Evolutionary conservation across 1,140 invertebrate genomes (phyloP), one percentile per base, ranked within the genome.

Genomic region (Drosophila eugracilis): DNA sequence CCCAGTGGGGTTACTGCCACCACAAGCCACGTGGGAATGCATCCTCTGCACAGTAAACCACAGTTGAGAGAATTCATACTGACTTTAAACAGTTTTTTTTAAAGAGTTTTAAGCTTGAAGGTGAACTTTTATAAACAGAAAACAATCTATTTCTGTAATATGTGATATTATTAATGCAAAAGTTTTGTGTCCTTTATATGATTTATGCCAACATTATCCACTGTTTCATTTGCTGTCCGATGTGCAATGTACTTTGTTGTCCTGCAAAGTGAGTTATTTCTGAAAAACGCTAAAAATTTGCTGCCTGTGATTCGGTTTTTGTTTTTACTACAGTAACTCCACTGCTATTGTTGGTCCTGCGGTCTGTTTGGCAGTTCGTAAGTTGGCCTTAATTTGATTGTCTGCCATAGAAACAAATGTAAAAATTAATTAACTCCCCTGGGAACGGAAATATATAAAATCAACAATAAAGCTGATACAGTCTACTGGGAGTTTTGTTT

Each of bases 261-360:
- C 47, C 76, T 57, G 66, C 80, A 84, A 73, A 84, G 72, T 84
- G 72, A 85, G 66, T 85, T 84, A 80, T 76, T 69, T 39, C 57
- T 55, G 66, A 37, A 70, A 85, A 85, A 63, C 66, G 72, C 79
- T 75, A 60, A 72, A 54, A 39, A 62, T 66, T 52, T 58, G 53
- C 41, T 34, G 34, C 54, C 37, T 54, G n/a, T 44, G 52, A 62
- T 59, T 44, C 28, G 14, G 22, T 52, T 37, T 37, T 55, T 45
- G 21, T 17, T 19, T 10, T 41, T 36, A 24, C 55, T 67, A 24
- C 28, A 17, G 41, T 42, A 22, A 39, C 44, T 60, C 30, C 47
- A 28, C 26, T 47, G 19, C 52, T 67, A 15, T 53, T 54, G 5
- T 52, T 32, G 32, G 4, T 57, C 10, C 26, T 45, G 70, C 15